Base-by-base conservation (phyloP, 2,113 vertebrate species). In the Cavia porcellus region DNA sequence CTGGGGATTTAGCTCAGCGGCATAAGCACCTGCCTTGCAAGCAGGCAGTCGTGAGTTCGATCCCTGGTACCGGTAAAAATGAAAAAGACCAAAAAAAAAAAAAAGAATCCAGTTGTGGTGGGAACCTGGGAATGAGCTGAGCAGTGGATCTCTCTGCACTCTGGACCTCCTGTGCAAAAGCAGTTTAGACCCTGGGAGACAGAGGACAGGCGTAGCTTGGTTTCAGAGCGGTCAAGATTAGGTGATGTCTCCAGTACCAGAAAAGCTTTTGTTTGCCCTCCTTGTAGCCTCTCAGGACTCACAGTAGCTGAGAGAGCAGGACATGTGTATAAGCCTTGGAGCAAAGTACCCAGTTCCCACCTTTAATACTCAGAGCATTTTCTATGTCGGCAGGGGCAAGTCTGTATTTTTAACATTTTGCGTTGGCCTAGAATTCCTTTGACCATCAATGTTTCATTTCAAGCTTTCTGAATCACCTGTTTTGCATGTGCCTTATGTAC, bases 361-460 rank as follows among this genome's bases (percentile, higher is more conserved):
- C 14, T 47, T 25, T 20, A 19, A 59, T 20, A 59, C 57, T 59
- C 22, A 24, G 57, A 20, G 59, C 7, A 61, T 61, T 90, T 68
- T 81, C 55, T 74, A 25, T 55, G 24, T 52, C 55, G 50, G 1
- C 12, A 25, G 57, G 89, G 32, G 20, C 38, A 77, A 93, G 52
- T 59, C 50, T 38, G 6, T 32, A 38, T 61, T 86, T 91, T 42
- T 2, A 30, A 45, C 52, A 66, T 82, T 64, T 74, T 77, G 13
- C 81, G 9, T 89, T 88, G 86, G 38, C 62, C 83, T 85, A 8
- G 25, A 79, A 66, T n/a, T 35, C 45, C 80, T 89, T 91, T 91
- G 28, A 12, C 3, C 24, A 15, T 42, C 32, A 55, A 55, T 15
- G 80, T 81, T 59, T 61, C 42, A 52, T 59, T 20, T 59, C 55